These are phyloP conservation scores for Ceratosolen solmsi DNA, from an alignment of 1,140 invertebrate genomes.

Conservation along the genomic window DNA sequence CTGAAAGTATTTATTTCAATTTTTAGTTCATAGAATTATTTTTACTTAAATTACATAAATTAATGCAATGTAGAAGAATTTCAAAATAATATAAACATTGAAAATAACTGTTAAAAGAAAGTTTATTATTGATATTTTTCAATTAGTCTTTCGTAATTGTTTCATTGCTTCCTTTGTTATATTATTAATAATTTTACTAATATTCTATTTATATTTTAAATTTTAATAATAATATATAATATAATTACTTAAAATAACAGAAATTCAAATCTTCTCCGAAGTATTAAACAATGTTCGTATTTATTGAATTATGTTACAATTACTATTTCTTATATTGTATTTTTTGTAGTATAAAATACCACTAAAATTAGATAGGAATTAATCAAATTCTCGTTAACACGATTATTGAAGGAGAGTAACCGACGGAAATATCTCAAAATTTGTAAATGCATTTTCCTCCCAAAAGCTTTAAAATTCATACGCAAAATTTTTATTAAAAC, in stretches of 20 bases:
- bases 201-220: too few species aligned
- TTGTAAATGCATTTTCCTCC: constrained; percentile 9
- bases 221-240: too few species aligned
- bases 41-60: too few species aligned
- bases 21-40: too few species aligned
- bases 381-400: constrained; percentile 11
- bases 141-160: neutral
- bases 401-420: neutral
- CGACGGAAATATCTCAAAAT: constrained; percentile 9
- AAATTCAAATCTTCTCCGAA: neutral
- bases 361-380: constrained; percentile 33
- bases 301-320: neutral
- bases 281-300: neutral
- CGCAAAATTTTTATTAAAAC: constrained; percentile 35
- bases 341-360: constrained; percentile 33
- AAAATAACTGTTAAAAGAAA: too few species aligned
- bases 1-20: too few species aligned
- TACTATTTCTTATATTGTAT: constrained; percentile 8
- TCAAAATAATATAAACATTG: too few species aligned
- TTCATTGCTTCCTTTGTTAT: neutral
- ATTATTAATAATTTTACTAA: neutral
- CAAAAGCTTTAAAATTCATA: constrained; percentile 1
- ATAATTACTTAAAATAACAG: neutral
- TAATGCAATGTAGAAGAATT: too few species aligned
- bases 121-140: too few species aligned